A percentile compares a stretch with the other conserved stretches of the same genome.
These are phyloP conservation scores for Dasyprocta punctata DNA, from an alignment of 2,113 vertebrate species.

Conservation along the genomic window DNA sequence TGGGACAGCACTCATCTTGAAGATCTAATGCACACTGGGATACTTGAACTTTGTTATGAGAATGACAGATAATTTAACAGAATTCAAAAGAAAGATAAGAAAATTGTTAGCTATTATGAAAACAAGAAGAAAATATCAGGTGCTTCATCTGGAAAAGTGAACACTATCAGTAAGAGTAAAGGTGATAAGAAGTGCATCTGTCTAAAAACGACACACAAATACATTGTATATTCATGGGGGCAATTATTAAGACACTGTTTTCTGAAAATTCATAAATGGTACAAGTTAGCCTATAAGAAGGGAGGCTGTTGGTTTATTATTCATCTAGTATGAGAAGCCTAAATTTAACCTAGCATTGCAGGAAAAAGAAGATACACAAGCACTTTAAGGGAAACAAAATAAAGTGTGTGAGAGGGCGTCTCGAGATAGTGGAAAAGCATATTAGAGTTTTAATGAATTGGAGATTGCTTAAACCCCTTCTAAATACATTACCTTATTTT, in stretches of 20 bases:
- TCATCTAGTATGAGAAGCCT: background rate
- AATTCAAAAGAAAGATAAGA: slow-evolving; percentile 18
- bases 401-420: background rate
- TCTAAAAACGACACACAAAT: background rate
- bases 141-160: slow-evolving; percentile 34
- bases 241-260: slow-evolving; percentile 51
- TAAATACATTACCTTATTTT: background rate
- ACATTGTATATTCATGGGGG: background rate
- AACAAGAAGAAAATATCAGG: slow-evolving; percentile 51
- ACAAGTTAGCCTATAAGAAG: background rate
- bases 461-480: background rate
- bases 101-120: slow-evolving; percentile 52
- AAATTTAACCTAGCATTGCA: slow-evolving; percentile 18
- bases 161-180: background rate
- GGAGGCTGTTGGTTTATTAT: background rate
- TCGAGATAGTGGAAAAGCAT: background rate
- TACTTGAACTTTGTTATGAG: slow-evolving; percentile 42
- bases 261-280: slow-evolving; percentile 33
- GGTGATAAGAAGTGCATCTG: background rate
- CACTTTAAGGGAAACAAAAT: background rate
- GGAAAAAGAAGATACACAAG: background rate
- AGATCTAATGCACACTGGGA: slow-evolving; percentile 14
- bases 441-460: slow-evolving; percentile 5
- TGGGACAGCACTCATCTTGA: background rate
- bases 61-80: slow-evolving; percentile 41